A percentile compares a stretch with the other conserved stretches of the same genome.
These are phyloP conservation scores for Muraenolepis orangiensis DNA, from an alignment of 2,797 vertebrate genomes.

Conservation along the genomic window DNA sequence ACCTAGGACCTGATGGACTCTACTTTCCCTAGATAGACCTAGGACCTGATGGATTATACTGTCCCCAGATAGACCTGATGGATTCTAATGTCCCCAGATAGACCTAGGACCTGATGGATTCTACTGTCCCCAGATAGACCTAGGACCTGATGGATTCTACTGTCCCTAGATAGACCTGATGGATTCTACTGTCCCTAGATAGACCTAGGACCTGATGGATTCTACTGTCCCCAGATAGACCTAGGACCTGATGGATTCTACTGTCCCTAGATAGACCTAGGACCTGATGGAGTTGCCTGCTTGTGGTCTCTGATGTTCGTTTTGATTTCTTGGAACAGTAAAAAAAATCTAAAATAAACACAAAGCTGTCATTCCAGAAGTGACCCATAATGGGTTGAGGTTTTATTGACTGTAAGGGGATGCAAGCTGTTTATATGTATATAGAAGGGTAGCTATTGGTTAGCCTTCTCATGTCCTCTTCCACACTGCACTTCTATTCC, in stretches of 20 bases:
- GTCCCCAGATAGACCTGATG: too few species aligned
- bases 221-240: conserved; percentile 40
- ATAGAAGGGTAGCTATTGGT: conserved; percentile 4
- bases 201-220: too few species aligned
- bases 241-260: conserved; percentile 31
- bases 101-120: too few species aligned
- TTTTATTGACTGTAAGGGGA: not conserved
- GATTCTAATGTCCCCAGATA: too few species aligned
- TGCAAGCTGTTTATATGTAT: not conserved
- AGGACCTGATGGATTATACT: too few species aligned
- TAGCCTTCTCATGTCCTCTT: conserved; percentile 16
- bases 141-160: too few species aligned
- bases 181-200: too few species aligned
- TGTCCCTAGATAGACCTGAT: too few species aligned
- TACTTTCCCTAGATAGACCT: conserved; percentile 27
- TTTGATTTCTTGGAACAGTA: not conserved
- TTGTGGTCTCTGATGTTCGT: not conserved
- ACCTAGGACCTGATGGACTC: conserved; percentile 37
- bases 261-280: too few species aligned
- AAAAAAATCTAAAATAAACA: not conserved
- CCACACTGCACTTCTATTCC: not conserved
- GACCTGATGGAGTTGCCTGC: conserved; percentile 5
- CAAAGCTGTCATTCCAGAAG: not conserved
- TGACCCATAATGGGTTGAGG: not conserved
- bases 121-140: too few species aligned